These are phyloP conservation scores for Lepus timidus DNA, from an alignment of 2,113 vertebrate species.

Conservation along the genomic window DNA sequence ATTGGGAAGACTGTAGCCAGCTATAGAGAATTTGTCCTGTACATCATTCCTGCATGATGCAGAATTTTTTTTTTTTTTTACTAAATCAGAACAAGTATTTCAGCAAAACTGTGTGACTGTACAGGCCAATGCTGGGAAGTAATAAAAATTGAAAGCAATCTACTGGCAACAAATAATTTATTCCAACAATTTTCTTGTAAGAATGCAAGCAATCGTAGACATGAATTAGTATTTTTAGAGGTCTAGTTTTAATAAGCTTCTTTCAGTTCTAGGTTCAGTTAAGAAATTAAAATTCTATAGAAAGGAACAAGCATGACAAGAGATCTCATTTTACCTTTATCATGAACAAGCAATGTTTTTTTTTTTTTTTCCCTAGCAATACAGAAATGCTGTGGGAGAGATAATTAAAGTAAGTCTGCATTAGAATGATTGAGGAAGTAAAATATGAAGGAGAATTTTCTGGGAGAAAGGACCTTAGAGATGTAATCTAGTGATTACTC, in stretches of 20 bases:
- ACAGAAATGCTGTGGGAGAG: background rate
- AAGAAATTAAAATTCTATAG: slow-evolving; percentile 67
- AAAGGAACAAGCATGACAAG: background rate
- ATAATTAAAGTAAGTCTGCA: background rate
- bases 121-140: background rate
- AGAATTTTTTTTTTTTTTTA: slow-evolving; percentile 16
- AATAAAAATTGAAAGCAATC: slow-evolving; percentile 51
- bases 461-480: background rate
- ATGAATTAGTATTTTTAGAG: slow-evolving; percentile 56
- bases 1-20: background rate
- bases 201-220: slow-evolving; percentile 64
- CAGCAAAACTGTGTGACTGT: background rate
- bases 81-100: background rate
- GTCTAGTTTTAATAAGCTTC: slow-evolving; percentile 36
- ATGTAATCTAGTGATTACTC: slow-evolving; percentile 15
- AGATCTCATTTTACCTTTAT: background rate
- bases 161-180: slow-evolving; percentile 62
- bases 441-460: background rate
- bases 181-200: slow-evolving; percentile 72
- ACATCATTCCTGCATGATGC: background rate
- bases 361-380: background rate
- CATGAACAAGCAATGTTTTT: background rate
- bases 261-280: slow-evolving; percentile 52
- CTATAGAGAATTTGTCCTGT: background rate
- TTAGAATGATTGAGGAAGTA: slow-evolving; percentile 44